Evolutionary conservation across 2,888 invertebrate genomes (phyloP).

Genomic region (Microctonus aethiopoides): DNA sequence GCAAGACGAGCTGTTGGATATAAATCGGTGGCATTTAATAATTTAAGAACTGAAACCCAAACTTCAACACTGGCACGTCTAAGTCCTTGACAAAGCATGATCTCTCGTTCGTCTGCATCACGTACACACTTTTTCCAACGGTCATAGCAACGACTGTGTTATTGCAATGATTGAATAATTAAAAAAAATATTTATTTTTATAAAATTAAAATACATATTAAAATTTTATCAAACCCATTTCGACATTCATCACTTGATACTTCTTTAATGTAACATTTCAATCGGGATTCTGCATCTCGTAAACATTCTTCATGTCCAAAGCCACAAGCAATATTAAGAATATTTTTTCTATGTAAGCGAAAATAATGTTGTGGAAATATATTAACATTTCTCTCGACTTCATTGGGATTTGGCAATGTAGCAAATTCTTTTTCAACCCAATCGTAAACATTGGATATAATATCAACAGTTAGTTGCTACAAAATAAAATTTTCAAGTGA

Average conservation of each 20-base stretch:
- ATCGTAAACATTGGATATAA: constrained; percentile 65
- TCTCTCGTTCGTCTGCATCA: constrained; percentile 71
- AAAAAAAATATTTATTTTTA: background rate
- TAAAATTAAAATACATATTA: background rate
- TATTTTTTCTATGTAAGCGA: constrained; percentile 72
- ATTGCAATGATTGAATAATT: background rate
- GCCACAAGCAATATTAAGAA: constrained; percentile 75
- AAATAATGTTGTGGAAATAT: constrained; percentile 69
- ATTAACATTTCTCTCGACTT: too few species aligned
- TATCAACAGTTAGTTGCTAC: constrained; percentile 25
- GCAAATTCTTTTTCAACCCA: constrained; percentile 70
- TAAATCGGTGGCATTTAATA: constrained; percentile 71
- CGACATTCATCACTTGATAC: constrained; percentile 44
- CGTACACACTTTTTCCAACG: constrained; percentile 25
- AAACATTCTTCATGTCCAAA: constrained; percentile 73
- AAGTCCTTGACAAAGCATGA: constrained; percentile 82
- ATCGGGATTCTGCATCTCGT: constrained; percentile 64
- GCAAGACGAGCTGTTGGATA: constrained; percentile 76
- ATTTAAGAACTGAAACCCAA: constrained; percentile 75
- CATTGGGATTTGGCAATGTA: too few species aligned
- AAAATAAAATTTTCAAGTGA: constrained; percentile 2
- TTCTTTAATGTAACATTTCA: constrained; percentile 54
- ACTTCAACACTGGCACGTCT: constrained; percentile 72
- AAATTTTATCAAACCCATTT: constrained; percentile 4
- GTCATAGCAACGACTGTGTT: constrained; percentile 4